These are phyloP conservation scores for Macrostomum cliftonense DNA, from an alignment of 2,888 invertebrate species.

Conservation along the genomic window DNA sequence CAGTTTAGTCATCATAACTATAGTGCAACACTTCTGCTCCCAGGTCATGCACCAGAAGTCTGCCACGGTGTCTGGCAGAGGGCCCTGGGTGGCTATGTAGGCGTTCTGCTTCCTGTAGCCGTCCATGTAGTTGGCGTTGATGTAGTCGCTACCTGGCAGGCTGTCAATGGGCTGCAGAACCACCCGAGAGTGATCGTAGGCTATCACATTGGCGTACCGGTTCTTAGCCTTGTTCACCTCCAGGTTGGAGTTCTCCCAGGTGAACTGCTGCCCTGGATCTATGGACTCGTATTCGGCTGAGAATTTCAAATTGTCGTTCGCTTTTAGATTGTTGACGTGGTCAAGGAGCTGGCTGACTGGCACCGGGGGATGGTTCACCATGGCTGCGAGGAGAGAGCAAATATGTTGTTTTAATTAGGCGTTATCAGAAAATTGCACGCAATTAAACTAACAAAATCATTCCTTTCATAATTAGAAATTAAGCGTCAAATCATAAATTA, in stretches of 20 bases:
- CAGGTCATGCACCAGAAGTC: conserved; percentile 99
- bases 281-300: conserved; percentile 94
- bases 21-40: conserved; percentile 78
- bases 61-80: conserved; percentile 81
- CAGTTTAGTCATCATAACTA: conserved; percentile 98
- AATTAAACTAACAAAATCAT: too few relatives aligned
- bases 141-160: conserved; percentile 79
- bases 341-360: conserved; percentile 74
- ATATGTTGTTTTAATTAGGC: too few relatives aligned
- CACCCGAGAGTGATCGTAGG: conserved; percentile 91
- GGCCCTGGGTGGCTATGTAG: conserved; percentile 90
- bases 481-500: too few relatives aligned
- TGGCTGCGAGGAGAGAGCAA: conserved; percentile 18
- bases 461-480: too few relatives aligned
- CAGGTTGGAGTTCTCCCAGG: conserved; percentile 95
- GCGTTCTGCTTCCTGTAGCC: conserved; percentile 94
- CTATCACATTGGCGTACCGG: conserved; percentile 94
- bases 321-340: conserved; percentile 83
- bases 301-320: conserved; percentile 86
- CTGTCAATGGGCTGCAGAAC: conserved; percentile 71
- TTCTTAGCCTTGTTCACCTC: conserved; percentile 96
- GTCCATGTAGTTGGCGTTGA: conserved; percentile 97
- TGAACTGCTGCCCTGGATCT: conserved; percentile 96
- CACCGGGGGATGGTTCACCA: conserved; percentile 67
- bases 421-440: too few relatives aligned